These are phyloP conservation scores for Epizoanthus ramosus DNA, from an alignment of 92 coral and sea anemone species.

Conservation along the genomic window DNA sequence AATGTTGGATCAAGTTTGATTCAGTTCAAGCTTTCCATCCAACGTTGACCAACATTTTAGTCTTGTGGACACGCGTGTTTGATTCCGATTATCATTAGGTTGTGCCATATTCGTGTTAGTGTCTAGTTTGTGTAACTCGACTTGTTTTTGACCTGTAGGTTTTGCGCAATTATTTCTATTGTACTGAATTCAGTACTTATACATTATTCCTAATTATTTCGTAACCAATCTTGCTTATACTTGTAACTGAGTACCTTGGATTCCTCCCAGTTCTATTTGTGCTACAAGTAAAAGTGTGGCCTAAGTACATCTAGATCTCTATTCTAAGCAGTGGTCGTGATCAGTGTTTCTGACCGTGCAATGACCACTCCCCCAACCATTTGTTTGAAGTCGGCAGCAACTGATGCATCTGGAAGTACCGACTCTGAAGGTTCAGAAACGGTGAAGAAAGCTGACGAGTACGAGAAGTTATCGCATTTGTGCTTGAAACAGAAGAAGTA, in stretches of 20 bases:
- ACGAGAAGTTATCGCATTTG: constrained; percentile 94
- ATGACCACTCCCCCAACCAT: too few species aligned
- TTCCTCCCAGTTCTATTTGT: neutral
- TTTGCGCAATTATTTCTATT: too few species aligned
- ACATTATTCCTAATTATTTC: neutral
- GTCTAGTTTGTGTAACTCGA: too few species aligned
- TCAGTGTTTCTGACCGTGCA: neutral
- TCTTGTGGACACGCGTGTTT: too few species aligned
- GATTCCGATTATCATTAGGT: too few species aligned
- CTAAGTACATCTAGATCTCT: too few species aligned
- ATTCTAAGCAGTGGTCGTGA: neutral
- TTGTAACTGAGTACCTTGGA: too few species aligned
- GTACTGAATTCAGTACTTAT: neutral
- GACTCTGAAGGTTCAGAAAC: constrained; percentile 49
- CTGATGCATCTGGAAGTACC: constrained; percentile 7
- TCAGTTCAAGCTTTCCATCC: too few species aligned
- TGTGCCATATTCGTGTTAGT: too few species aligned
- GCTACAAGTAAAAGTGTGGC: neutral
- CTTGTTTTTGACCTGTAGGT: too few species aligned
- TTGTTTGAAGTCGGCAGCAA: constrained; percentile 7
- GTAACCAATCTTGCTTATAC: neutral
- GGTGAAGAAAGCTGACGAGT: constrained; percentile 91
- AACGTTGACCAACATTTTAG: too few species aligned
- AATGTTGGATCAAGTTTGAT: too few species aligned
- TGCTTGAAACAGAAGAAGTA: constrained; percentile 95